Base-by-base conservation (phyloP, 2,113 vertebrate species). In the Toxotes chatareus region DNA sequence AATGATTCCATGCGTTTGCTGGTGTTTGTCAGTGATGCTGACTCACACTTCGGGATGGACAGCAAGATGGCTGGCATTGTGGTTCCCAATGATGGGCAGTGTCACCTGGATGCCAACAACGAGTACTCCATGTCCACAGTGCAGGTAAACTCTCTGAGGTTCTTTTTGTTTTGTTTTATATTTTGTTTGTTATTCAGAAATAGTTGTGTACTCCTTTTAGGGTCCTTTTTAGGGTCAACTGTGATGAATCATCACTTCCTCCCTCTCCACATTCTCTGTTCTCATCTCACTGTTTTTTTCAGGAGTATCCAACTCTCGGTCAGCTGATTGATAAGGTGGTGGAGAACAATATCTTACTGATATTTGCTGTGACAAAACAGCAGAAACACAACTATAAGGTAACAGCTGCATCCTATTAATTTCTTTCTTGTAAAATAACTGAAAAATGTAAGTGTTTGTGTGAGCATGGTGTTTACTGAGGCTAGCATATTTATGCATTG, bases 41-140 rank as follows among this genome's bases (percentile, higher is more conserved):
- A 99, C 94, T 99, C 99, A 49, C 99, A 99, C 90, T 97, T 99
- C 77, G 98, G 98, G 73, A 99, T 99, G 98, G 99, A 99, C 92
- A 99, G 99, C 88, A 99, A 97, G 91, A 92, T 99, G 93, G 96
- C 98, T 4, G 99, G 99, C 69, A 99, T 99, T 0, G 99, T 99
- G 80, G 95, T 97, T 86, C 99, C 99, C 74, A 99, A 99, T 1
- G 99, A 99, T 7, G 96, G 97, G 0, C 95, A 96, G 83, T 99
- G 99, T 89, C 98, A 99, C 87, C 93, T 99, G 94, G 97, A 99
- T 84, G 93, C 73, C 89, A 97, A 96, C 83, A 99, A 99, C 56
- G 97, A 98, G 85, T 99, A 99, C 79, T 95, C 95, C 87, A 99
- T 97, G 97, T 96, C 98, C 83, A 96, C 95, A 8, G 21, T 96